These are phyloP conservation scores for Parotia lawesii DNA, from an alignment of 2,113 vertebrate genomes.

Conservation along the genomic window DNA sequence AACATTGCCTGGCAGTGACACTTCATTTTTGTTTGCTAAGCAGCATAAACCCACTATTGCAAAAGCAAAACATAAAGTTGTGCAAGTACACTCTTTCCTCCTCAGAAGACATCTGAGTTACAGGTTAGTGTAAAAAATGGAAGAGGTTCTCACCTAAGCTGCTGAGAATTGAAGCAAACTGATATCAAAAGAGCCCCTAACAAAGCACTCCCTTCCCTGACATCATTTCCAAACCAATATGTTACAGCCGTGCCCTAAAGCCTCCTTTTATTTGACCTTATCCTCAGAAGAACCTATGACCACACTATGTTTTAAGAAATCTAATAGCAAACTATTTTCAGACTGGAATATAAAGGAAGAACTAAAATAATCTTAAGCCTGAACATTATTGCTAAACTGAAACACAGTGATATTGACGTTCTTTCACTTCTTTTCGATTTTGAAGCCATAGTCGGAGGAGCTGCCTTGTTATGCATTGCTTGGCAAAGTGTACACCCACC, in stretches of 20 bases:
- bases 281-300: background rate
- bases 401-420: background rate
- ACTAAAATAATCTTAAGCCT: constrained; percentile 3
- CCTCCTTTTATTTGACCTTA: background rate
- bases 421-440: background rate
- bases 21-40: background rate
- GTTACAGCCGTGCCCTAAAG: background rate
- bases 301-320: background rate
- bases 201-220: background rate
- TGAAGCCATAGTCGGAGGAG: background rate
- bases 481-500: background rate
- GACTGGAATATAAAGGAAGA: background rate
- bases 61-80: background rate
- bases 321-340: background rate
- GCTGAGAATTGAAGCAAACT: background rate
- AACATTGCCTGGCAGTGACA: background rate
- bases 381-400: background rate
- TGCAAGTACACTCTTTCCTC: background rate
- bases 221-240: background rate
- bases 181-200: background rate
- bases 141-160: background rate
- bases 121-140: background rate
- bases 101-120: background rate
- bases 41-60: background rate
- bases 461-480: background rate